A percentile compares a stretch with the other conserved stretches of the same genome.
phyloP scores from a whole-genome alignment of 2,113 vertebrate species.

The Macquaria ambigua region DNA sequence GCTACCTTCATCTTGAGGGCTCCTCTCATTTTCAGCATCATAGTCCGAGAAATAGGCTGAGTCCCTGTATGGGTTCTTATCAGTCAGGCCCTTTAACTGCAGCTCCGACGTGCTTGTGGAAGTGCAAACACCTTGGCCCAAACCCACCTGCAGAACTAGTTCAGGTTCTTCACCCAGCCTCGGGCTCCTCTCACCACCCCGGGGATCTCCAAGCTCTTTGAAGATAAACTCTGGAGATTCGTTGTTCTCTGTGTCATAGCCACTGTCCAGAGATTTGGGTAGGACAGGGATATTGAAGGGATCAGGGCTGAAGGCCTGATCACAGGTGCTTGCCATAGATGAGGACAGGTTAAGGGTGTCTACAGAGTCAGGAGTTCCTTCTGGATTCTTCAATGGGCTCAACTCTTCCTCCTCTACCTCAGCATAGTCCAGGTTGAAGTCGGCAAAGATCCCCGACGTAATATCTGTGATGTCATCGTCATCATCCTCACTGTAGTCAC shows the following conservation, averaged over 20 bases:
- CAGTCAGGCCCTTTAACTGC: slow-evolving; percentile 80
- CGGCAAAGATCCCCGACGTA: slow-evolving; percentile 86
- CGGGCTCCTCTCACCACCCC: slow-evolving; percentile 63
- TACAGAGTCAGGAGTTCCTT: slow-evolving; percentile 83
- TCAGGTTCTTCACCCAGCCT: slow-evolving; percentile 65
- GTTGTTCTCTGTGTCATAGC: slow-evolving; percentile 97
- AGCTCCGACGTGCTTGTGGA: slow-evolving; percentile 72
- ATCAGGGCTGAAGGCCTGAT: slow-evolving; percentile 86
- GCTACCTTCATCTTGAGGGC: slow-evolving; percentile 82
- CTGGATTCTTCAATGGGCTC: slow-evolving; percentile 87
- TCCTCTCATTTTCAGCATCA: slow-evolving; percentile 88
- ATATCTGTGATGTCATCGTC: slow-evolving; percentile 84
- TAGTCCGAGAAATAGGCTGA: slow-evolving; percentile 98
- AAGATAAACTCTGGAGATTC: slow-evolving; percentile 95
- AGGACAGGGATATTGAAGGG: slow-evolving; percentile 82
- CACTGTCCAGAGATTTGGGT: slow-evolving; percentile 93
- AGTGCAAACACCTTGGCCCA: slow-evolving; percentile 67
- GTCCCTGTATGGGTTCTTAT: slow-evolving; percentile 92
- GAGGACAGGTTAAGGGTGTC: slow-evolving; percentile 88
- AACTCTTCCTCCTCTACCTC: slow-evolving; percentile 80
- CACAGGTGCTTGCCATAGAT: slow-evolving; percentile 84
- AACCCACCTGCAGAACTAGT: slow-evolving; percentile 81
- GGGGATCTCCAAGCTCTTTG: slow-evolving; percentile 88
- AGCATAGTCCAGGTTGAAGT: slow-evolving; percentile 85
- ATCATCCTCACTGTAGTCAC: slow-evolving; percentile 85